These are phyloP conservation scores for Enteromius unitaeniatus DNA, from an alignment of 2,797 vertebrate species.

Conservation along the genomic window DNA sequence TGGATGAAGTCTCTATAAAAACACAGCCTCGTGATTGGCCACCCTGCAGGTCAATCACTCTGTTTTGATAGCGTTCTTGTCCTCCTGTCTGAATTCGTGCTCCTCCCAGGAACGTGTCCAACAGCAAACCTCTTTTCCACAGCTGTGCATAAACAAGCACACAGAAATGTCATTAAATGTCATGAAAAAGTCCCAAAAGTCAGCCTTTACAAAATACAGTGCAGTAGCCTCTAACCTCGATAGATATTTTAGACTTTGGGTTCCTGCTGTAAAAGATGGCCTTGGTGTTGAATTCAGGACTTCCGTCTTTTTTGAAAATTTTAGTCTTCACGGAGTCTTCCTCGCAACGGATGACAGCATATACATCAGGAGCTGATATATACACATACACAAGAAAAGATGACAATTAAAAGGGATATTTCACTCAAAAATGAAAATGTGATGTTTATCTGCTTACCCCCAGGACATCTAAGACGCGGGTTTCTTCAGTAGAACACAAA, in stretches of 20 bases:
- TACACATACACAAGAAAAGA: background rate
- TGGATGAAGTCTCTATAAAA: slow-evolving; percentile 78
- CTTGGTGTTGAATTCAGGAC: slow-evolving; percentile 80
- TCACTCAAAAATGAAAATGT: no score
- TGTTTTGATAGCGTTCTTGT: slow-evolving; percentile 69
- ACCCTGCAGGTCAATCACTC: slow-evolving; percentile 73
- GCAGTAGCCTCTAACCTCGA: slow-evolving; percentile 73
- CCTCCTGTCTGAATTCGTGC: slow-evolving; percentile 70
- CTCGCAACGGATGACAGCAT: slow-evolving; percentile 78
- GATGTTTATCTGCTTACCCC: no score
- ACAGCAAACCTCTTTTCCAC: slow-evolving; percentile 75
- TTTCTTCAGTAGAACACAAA: no score
- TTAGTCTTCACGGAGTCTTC: slow-evolving; percentile 71
- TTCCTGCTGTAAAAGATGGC: slow-evolving; percentile 81
- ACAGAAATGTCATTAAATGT: background rate
- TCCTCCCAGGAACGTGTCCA: slow-evolving; percentile 76
- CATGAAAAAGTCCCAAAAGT: no score
- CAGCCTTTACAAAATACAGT: background rate
- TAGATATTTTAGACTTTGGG: slow-evolving; percentile 70
- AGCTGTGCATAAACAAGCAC: slow-evolving; percentile 66
- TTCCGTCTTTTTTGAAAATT: slow-evolving; percentile 72
- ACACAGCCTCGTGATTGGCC: slow-evolving; percentile 66
- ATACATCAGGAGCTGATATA: slow-evolving; percentile 77
- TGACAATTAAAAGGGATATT: background rate
- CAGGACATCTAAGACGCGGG: no score